A percentile compares a stretch with the other conserved stretches of the same genome.
Conservation (phyloP, 1,140 invertebrate genomes). For the Patella vulgata region DNA sequence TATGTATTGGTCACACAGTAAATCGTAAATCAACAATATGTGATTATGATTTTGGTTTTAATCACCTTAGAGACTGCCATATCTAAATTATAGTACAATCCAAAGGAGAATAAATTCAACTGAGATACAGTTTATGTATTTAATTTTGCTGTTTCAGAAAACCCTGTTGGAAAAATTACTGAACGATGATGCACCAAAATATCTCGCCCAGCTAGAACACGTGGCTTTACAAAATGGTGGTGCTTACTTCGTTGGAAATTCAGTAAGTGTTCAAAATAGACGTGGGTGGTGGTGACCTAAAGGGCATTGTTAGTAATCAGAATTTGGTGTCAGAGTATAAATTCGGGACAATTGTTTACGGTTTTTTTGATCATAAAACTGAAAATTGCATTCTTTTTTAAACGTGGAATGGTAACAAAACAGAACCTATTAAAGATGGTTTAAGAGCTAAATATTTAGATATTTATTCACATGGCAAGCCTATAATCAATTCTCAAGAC, state of each 20-base stretch:
- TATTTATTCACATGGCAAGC: no score
- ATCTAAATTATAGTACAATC: background rate
- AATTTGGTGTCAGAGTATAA: no score
- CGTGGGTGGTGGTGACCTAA: no score
- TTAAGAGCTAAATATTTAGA: no score
- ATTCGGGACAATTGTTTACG: no score
- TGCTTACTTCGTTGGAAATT: constrained; percentile 17
- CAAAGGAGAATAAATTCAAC: no score
- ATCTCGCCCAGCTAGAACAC: constrained; percentile 8
- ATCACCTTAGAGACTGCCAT: background rate
- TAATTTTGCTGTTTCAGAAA: constrained; percentile 3
- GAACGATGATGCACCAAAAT: constrained; percentile 14
- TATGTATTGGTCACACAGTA: background rate
- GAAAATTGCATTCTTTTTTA: no score
- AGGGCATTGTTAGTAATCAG: no score
- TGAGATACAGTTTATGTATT: background rate
- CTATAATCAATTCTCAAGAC: no score
- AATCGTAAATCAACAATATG: background rate
- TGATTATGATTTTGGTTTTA: background rate
- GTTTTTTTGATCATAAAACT: no score
- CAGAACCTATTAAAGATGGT: no score
- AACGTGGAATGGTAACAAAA: no score
- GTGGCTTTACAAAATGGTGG: constrained; percentile 13
- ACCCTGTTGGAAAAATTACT: constrained; percentile 5
- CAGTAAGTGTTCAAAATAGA: constrained; percentile 4